Conservation (phyloP, 2,797 vertebrate genomes). For the Typhlichthys subterraneus region DNA sequence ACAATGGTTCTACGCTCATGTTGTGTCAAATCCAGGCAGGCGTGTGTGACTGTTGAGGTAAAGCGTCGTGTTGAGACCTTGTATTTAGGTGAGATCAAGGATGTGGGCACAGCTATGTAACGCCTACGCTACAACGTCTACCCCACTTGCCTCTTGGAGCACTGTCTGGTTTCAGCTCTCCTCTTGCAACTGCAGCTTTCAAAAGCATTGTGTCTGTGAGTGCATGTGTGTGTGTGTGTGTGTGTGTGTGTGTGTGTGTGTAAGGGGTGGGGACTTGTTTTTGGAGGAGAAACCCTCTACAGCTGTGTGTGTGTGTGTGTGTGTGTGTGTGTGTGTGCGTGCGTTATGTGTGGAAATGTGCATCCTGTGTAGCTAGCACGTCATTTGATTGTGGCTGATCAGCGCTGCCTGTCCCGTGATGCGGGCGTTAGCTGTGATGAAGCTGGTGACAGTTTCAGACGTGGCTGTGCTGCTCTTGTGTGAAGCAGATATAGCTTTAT, state of each 20-base stretch:
- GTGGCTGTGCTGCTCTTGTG: background rate
- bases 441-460: background rate
- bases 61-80: conserved; percentile 39
- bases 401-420: background rate
- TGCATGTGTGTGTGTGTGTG: conserved; percentile 6
- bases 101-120: conserved; percentile 62
- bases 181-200: conserved; percentile 58
- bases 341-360: background rate
- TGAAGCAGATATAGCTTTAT: background rate
- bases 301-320: conserved; percentile 22
- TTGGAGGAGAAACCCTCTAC: background rate
- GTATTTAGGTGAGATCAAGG: conserved; percentile 57
- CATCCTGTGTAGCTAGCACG: conserved; percentile 2
- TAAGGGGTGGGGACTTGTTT: background rate
- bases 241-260: conserved; percentile 1
- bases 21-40: background rate
- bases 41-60: conserved; percentile 29
- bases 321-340: conserved; percentile 9
- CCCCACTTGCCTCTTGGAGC: conserved; percentile 45
- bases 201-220: conserved; percentile 30
- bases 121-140: conserved; percentile 57
- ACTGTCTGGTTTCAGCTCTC: conserved; percentile 58
- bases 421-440: background rate
- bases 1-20: background rate
- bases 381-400: too few species aligned